Base-by-base conservation (phyloP, 2,888 invertebrate species). In the Pomacea canaliculata region DNA sequence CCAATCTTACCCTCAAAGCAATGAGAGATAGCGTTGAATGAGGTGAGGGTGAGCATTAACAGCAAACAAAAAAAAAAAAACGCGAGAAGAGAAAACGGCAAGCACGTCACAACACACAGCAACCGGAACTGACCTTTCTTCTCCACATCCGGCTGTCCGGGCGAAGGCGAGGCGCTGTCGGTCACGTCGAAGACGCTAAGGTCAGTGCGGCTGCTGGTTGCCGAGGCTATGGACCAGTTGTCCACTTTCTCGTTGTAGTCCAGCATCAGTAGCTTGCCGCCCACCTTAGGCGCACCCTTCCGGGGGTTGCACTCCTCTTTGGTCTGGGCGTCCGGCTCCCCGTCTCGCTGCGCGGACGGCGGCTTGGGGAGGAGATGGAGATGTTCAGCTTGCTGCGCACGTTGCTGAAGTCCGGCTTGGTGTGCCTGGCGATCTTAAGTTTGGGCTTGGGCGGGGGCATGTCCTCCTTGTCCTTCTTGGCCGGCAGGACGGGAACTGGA, bases 341-440 rank as follows among this genome's bases (percentile, higher is more conserved):
- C 51, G 1, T 56, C 51, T 13, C 51, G 51, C 51, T 16, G 10
- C 8, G 51, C 51, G 10, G 51, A 2, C 16, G 51, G 51, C 16
- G 51, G 10, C 16, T 16, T 16, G 51, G 8, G 59, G 82, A 76
- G 49, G 82, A 78, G 10, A 84, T 79, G 7, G 80, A 78, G 37
- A 85, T 80, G 63, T 81, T 83, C 37, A 87, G 80, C 70, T 85
- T 85, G 77, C 87, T 87, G 74, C 87, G 86, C n/a, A 88, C 84
- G 76, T 85, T 86, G 73, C 87, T 88, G 78, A 85, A 85, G 74
- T 88, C 87, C 8, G 86, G 86, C 72, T 85, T 86, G 10, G 83
- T 82, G 48, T 84, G 80, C n/a, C 77, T 79, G 63, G 82, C 80
- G 27, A 85, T 76, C 66, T 80, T 82, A 62, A 80, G 79, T 9